A percentile compares a stretch with the other conserved stretches of the same genome.
Conservation (phyloP, 2,113 vertebrate genomes). For the Poeciliopsis turrubarensis region DNA sequence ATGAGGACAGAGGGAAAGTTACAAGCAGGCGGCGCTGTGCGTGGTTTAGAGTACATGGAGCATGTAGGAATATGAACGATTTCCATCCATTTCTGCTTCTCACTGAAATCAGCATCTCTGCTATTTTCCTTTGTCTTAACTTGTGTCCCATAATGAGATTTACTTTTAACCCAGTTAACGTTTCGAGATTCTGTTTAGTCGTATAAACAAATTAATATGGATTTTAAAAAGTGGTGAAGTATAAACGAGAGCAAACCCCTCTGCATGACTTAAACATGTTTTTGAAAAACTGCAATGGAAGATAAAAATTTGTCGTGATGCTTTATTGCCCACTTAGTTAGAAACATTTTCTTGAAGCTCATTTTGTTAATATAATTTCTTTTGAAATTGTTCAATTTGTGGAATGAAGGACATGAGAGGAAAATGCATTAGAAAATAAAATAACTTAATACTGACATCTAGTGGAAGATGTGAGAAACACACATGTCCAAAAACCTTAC, state of each 20-base stretch:
- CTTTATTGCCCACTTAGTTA: background rate
- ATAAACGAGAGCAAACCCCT: too few species aligned
- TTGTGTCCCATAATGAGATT: background rate
- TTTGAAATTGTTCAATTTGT: background rate
- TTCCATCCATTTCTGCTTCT: too few species aligned
- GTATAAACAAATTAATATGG: background rate
- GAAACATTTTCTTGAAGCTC: background rate
- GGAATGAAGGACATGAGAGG: background rate
- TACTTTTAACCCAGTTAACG: background rate
- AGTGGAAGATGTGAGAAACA: background rate
- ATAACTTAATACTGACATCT: background rate
- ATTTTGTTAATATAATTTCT: background rate
- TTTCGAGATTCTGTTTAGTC: background rate
- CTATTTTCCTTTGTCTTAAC: background rate
- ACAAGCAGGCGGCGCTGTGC: background rate
- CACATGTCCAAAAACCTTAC: background rate
- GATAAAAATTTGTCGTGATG: background rate
- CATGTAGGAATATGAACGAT: background rate
- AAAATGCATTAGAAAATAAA: background rate
- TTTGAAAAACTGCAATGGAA: background rate
- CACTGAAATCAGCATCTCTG: too few species aligned
- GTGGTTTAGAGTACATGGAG: background rate
- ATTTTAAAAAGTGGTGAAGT: background rate
- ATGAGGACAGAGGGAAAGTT: background rate
- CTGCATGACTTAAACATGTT: background rate